These are phyloP conservation scores for Chaetophractus vellerosus DNA, from an alignment of 2,797 vertebrate species.

Conservation along the genomic window DNA sequence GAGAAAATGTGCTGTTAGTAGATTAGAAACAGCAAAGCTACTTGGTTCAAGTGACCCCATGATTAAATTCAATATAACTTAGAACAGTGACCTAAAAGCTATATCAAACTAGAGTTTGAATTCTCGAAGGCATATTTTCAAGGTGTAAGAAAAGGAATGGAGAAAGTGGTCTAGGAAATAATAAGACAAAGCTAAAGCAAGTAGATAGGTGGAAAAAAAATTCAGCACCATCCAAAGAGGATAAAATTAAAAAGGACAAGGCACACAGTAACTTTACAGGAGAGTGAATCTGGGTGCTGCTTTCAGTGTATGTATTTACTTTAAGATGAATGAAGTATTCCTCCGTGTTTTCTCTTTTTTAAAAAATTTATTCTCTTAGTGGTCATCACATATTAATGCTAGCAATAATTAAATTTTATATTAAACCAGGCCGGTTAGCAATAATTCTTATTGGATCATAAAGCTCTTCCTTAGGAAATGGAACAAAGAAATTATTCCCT, in stretches of 20 bases:
- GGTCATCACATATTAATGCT: constrained; percentile 77
- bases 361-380: constrained; percentile 61
- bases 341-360: background rate
- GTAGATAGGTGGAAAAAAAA: background rate
- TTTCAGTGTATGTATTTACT: background rate
- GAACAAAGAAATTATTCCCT: constrained; percentile 77
- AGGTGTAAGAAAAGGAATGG: constrained; percentile 56
- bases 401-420: constrained; percentile 78
- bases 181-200: constrained; percentile 65
- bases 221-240: background rate
- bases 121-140: constrained; percentile 86
- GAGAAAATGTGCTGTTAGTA: constrained; percentile 89
- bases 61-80: constrained; percentile 89
- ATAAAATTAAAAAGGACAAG: background rate
- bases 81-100: constrained; percentile 86
- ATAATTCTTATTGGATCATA: constrained; percentile 77
- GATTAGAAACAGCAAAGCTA: constrained; percentile 89
- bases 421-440: constrained; percentile 69
- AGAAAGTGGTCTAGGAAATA: constrained; percentile 76
- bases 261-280: background rate
- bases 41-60: constrained; percentile 88
- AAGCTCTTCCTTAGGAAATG: constrained; percentile 74
- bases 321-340: background rate
- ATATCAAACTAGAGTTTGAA: constrained; percentile 82
- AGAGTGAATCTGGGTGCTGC: background rate